Evolutionary conservation across 1,140 invertebrate species (phyloP).

Genomic region (Drosophila littoralis): DNA sequence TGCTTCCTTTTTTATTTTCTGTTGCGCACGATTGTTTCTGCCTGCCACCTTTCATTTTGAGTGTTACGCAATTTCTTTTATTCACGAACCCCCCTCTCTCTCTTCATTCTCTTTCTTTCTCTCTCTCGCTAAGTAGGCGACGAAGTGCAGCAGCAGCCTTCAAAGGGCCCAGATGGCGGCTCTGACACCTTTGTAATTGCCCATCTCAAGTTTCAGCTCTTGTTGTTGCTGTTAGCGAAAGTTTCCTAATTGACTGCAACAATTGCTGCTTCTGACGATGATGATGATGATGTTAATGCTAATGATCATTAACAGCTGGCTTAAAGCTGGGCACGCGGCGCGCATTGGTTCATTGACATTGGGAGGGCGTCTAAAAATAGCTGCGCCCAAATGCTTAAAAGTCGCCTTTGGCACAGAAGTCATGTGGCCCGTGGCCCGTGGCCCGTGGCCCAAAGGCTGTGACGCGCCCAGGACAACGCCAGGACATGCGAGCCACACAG

Average conservation of each 20-base stretch:
- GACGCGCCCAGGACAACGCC: conserved; percentile 61
- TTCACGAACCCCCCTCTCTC: neutral
- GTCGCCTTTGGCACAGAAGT: conserved; percentile 41
- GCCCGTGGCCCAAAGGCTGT: conserved; percentile 55
- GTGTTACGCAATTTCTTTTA: conserved; percentile 46
- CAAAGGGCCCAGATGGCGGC: neutral
- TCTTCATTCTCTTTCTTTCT: neutral
- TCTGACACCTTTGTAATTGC: conserved; percentile 24
- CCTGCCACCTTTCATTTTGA: conserved; percentile 3
- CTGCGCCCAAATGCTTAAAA: conserved; percentile 47
- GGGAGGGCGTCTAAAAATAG: conserved; percentile 47
- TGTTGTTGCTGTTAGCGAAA: conserved; percentile 6
- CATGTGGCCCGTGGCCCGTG: conserved; percentile 50
- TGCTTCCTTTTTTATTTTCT: conserved; percentile 22
- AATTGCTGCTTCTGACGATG: neutral
- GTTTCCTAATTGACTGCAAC: conserved; percentile 29
- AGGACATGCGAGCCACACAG: conserved; percentile 21
- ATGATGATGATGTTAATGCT: neutral
- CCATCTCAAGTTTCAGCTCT: conserved; percentile 2
- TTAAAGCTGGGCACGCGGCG: conserved; percentile 13
- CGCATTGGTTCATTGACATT: conserved; percentile 46
- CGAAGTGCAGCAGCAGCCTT: conserved; percentile 5
- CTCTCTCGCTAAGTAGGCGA: conserved; percentile 1
- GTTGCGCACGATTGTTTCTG: conserved; percentile 9
- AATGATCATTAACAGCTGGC: neutral